These are phyloP conservation scores for Meganola albula DNA, from an alignment of 2,888 invertebrate species.

Conservation along the genomic window DNA sequence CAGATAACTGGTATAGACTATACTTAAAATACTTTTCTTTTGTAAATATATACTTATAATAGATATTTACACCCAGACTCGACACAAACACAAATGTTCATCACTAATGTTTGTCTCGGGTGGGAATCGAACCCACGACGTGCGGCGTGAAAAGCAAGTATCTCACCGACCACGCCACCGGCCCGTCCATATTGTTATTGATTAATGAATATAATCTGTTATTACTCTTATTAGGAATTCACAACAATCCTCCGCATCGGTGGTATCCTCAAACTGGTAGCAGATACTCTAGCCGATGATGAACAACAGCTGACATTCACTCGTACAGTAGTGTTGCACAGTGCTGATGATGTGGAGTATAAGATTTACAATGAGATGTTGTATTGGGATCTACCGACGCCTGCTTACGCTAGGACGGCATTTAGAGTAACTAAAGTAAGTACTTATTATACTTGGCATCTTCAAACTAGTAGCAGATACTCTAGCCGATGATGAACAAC, in stretches of 20 bases:
- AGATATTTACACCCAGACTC: no score
- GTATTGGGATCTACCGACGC: slow-evolving; percentile 75
- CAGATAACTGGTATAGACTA: no score
- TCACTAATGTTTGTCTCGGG: background rate
- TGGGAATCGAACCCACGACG: background rate
- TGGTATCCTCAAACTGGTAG: slow-evolving; percentile 81
- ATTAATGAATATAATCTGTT: no score
- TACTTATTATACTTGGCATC: no score
- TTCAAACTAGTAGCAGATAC: slow-evolving; percentile 77
- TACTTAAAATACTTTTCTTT: no score
- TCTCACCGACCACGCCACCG: background rate
- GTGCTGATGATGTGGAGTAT: slow-evolving; percentile 68
- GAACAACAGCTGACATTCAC: slow-evolving; percentile 76
- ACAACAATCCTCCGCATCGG: slow-evolving; percentile 77
- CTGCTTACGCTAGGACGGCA: slow-evolving; percentile 45
- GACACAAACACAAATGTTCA: no score
- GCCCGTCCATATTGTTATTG: background rate
- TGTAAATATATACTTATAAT: no score
- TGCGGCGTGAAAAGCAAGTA: background rate
- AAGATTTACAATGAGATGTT: slow-evolving; percentile 83
- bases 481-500: slow-evolving; percentile 64
- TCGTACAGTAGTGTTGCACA: slow-evolving; percentile 75
- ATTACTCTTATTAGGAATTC: slow-evolving; percentile 37
- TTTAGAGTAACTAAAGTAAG: slow-evolving; percentile 53
- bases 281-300: slow-evolving; percentile 59